These are phyloP conservation scores for Rhinella marina DNA, from an alignment of 2,797 vertebrate genomes.

Conservation along the genomic window DNA sequence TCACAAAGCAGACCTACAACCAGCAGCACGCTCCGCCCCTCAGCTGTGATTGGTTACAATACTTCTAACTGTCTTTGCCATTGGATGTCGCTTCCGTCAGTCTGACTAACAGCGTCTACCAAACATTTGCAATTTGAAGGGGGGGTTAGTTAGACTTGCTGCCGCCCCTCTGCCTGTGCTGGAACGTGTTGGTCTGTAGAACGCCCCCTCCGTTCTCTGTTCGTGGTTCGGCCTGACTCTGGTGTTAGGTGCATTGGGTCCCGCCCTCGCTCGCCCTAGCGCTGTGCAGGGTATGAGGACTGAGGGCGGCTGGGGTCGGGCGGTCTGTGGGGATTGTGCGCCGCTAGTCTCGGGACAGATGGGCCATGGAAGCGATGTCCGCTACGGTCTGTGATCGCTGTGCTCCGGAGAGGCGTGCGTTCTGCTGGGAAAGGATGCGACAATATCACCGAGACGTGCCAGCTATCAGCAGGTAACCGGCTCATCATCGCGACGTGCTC, in stretches of 20 bases:
- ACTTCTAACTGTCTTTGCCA: background rate
- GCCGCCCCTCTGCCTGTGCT: background rate
- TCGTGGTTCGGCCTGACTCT: conserved; percentile 7
- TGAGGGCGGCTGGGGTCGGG: background rate
- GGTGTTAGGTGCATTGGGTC: conserved; percentile 40
- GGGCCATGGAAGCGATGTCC: background rate
- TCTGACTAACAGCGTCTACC: conserved; percentile 21
- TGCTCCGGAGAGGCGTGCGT: background rate
- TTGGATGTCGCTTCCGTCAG: background rate
- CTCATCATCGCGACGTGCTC: background rate
- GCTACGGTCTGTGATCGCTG: background rate
- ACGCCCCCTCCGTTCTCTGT: background rate
- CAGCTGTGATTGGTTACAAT: background rate
- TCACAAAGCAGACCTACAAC: conserved; percentile 10
- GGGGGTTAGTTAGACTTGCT: background rate
- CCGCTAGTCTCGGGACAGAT: background rate
- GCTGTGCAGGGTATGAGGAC: conserved; percentile 25
- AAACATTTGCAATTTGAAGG: background rate
- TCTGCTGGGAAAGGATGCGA: background rate
- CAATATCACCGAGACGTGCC: background rate
- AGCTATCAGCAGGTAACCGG: conserved; percentile 18
- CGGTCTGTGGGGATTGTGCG: background rate
- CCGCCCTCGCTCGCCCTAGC: conserved; percentile 37
- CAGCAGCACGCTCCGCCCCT: conserved; percentile 10
- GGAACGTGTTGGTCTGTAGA: background rate